Conservation (phyloP, 2,797 vertebrate species). For the Trachurus trachurus region DNA sequence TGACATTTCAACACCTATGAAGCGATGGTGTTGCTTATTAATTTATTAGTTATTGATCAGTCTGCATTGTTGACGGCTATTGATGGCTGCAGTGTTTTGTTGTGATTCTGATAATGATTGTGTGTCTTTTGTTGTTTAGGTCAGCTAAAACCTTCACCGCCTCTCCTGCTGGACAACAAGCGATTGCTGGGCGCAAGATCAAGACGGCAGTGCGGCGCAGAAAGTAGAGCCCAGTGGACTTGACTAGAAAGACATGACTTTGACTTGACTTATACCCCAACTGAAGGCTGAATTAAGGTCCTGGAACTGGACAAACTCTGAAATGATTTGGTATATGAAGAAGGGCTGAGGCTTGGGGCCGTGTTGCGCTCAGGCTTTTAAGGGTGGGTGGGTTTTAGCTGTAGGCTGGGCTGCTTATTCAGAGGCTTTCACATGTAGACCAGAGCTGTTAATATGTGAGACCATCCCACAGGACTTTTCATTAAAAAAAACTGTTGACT, state of each 20-base stretch:
- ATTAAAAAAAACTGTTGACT: slow-evolving; percentile 55
- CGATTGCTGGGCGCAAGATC: slow-evolving; percentile 93
- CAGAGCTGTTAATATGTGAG: slow-evolving; percentile 46
- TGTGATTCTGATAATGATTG: not conserved
- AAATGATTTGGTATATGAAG: slow-evolving; percentile 70
- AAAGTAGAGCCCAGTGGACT: slow-evolving; percentile 86
- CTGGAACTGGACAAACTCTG: slow-evolving; percentile 69
- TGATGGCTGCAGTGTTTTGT: not conserved
- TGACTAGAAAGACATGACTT: slow-evolving; percentile 62
- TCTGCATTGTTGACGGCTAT: not conserved
- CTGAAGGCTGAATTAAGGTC: slow-evolving; percentile 47
- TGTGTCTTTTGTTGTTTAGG: slow-evolving; percentile 74
- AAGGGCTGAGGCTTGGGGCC: slow-evolving; percentile 71
- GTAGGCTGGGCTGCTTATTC: slow-evolving; percentile 43
- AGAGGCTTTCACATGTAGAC: slow-evolving; percentile 57
- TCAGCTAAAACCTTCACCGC: slow-evolving; percentile 77
- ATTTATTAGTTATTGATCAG: no score
- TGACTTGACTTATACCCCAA: slow-evolving; percentile 57
- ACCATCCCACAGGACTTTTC: slow-evolving; percentile 83
- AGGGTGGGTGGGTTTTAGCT: slow-evolving; percentile 52
- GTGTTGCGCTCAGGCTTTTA: slow-evolving; percentile 72
- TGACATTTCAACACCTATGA: no score
- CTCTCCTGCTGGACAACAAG: slow-evolving; percentile 84
- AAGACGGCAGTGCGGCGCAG: slow-evolving; percentile 96
- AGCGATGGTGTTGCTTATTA: no score